A percentile compares a stretch with the other conserved stretches of the same genome.
phyloP scores from a whole-genome alignment of 92 coral and sea anemone species.

The Anthopleura xanthogrammica region DNA sequence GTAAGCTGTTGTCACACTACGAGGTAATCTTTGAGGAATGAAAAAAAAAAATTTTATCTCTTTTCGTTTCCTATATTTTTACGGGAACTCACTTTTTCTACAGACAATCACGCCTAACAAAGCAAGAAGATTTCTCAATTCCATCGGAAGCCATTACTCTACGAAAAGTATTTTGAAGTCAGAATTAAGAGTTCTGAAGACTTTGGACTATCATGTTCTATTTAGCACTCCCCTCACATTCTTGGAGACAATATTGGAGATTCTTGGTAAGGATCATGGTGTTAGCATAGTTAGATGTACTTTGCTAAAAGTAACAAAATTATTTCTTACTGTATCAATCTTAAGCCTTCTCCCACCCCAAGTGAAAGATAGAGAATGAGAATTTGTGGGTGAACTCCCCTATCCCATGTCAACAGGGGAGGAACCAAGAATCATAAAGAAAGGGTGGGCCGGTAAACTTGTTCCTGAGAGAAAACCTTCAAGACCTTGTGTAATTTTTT shows the following conservation, averaged over 20 bases:
- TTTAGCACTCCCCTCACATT: constrained; percentile 81
- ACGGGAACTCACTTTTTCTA: not conserved
- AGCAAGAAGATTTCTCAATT: constrained; percentile 85
- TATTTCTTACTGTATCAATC: not conserved
- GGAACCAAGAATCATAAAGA: too few relatives aligned
- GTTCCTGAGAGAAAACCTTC: too few relatives aligned
- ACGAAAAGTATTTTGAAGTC: constrained; percentile 86
- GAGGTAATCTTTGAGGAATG: constrained; percentile 53
- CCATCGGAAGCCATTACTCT: constrained; percentile 84
- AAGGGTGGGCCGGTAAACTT: too few relatives aligned
- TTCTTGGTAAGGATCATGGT: constrained; percentile 64
- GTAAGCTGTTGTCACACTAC: constrained; percentile 87
- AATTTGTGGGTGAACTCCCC: too few relatives aligned
- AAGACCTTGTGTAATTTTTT: too few relatives aligned
- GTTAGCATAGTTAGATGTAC: not conserved
- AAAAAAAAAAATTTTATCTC: not conserved
- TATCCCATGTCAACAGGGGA: too few relatives aligned
- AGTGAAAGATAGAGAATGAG: too few relatives aligned
- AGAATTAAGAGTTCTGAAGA: constrained; percentile 83
- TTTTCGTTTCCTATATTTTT: too few relatives aligned
- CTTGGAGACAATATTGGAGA: constrained; percentile 87
- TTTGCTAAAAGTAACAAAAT: not conserved
- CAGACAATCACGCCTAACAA: constrained; percentile 83
- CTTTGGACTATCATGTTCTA: constrained; percentile 76
- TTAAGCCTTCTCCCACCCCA: too few relatives aligned